These are phyloP conservation scores for Myodes glareolus DNA, from an alignment of 2,113 vertebrate species.

Conservation along the genomic window DNA sequence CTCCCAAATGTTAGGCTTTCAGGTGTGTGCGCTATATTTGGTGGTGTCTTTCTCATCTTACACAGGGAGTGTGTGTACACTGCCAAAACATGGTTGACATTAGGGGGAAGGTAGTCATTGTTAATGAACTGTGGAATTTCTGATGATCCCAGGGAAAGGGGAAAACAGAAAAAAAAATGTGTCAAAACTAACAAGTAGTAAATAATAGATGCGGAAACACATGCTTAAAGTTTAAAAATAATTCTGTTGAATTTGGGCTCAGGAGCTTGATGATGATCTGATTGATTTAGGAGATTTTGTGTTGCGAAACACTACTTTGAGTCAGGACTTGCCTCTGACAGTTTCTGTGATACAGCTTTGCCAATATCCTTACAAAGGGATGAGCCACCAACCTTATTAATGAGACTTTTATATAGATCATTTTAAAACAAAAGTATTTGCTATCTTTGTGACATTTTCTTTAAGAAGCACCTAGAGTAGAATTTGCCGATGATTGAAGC, in stretches of 20 bases:
- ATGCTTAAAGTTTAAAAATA: neutral
- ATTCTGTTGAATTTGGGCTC: conserved; percentile 46
- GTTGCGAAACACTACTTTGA: neutral
- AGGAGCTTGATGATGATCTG: conserved; percentile 42
- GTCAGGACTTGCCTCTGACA: neutral
- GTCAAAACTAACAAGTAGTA: conserved; percentile 30
- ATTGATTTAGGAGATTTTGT: neutral
- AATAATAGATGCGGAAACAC: conserved; percentile 34
- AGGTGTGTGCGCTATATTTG: neutral
- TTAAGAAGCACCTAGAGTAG: neutral
- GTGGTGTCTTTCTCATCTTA: neutral
- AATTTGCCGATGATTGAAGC: neutral
- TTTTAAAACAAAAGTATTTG: conserved; percentile 17
- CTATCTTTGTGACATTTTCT: conserved; percentile 25
- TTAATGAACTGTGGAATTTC: conserved; percentile 28
- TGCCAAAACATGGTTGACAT: neutral
- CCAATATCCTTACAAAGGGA: neutral
- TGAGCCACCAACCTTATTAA: conserved; percentile 6
- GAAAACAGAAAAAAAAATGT: neutral
- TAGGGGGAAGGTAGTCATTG: neutral
- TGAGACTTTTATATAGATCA: neutral
- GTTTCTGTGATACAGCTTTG: neutral
- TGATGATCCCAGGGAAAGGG: neutral
- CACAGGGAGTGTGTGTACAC: conserved; percentile 3
- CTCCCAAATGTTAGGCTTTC: neutral